phyloP scores from a whole-genome alignment of 2,797 vertebrate species.

The Amazonetta brasiliensis region DNA sequence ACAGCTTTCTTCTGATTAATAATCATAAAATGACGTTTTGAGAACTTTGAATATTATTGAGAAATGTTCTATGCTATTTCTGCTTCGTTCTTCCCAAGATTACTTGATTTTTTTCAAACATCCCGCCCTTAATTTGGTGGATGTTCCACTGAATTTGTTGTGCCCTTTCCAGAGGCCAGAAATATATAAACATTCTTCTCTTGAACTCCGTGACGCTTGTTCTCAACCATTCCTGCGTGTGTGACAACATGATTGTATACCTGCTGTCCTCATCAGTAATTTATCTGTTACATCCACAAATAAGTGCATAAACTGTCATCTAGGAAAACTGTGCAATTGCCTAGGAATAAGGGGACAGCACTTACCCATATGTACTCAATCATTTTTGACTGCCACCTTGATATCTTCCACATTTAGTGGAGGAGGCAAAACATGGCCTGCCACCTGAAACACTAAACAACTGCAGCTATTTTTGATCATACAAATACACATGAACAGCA shows the following conservation, averaged over 20 bases:
- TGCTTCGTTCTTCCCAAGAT: background rate
- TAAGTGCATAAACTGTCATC: background rate
- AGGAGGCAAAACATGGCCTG: background rate
- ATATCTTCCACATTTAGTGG: accelerated
- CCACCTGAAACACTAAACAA: background rate
- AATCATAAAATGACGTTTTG: background rate
- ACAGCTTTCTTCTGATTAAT: background rate
- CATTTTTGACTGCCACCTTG: background rate
- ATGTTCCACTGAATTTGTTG: background rate
- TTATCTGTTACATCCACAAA: background rate
- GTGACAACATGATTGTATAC: background rate
- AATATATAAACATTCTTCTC: background rate
- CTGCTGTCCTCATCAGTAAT: background rate
- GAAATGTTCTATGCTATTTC: background rate
- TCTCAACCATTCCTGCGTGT: background rate
- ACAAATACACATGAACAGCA: background rate
- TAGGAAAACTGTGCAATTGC: no score
- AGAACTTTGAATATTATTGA: background rate
- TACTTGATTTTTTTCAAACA: background rate
- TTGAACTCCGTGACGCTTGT: background rate
- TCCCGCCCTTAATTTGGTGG: background rate
- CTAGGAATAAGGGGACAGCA: background rate
- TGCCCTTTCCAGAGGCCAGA: background rate
- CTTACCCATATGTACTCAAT: accelerated
- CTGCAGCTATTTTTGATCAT: background rate